These are phyloP conservation scores for Nannoperca australis DNA, from an alignment of 2,797 vertebrate species.

Conservation along the genomic window DNA sequence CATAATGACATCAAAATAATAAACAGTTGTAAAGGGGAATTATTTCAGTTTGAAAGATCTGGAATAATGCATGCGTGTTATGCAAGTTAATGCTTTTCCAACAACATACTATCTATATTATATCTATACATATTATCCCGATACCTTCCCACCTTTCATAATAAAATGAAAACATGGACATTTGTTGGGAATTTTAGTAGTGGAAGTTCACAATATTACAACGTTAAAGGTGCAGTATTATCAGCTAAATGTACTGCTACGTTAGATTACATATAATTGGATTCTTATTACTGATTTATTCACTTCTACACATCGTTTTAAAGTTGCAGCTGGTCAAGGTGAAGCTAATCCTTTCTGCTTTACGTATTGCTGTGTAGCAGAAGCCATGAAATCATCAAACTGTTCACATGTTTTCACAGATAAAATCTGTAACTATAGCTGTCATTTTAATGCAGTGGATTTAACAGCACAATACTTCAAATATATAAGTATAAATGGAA, in stretches of 20 bases:
- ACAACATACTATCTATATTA: neutral
- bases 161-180: neutral
- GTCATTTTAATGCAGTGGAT: neutral
- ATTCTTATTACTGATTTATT: neutral
- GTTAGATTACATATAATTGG: neutral
- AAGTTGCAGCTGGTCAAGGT: neutral
- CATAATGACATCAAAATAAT: constrained; percentile 55
- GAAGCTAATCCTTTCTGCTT: neutral
- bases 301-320: neutral
- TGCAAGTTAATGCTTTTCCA: neutral
- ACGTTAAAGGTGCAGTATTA: neutral
- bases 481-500: neutral
- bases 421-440: neutral
- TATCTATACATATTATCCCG: too few relatives aligned
- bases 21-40: constrained; percentile 48
- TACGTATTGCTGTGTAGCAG: neutral
- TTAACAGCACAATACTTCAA: neutral
- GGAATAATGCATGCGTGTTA: constrained; percentile 5
- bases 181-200: neutral
- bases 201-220: neutral
- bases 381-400: neutral
- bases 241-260: neutral
- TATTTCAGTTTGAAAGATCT: constrained; percentile 17
- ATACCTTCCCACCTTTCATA: neutral
- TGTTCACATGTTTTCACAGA: neutral